Conservation (phyloP, 2,113 vertebrate genomes). For the Gasterosteus nipponicus region DNA sequence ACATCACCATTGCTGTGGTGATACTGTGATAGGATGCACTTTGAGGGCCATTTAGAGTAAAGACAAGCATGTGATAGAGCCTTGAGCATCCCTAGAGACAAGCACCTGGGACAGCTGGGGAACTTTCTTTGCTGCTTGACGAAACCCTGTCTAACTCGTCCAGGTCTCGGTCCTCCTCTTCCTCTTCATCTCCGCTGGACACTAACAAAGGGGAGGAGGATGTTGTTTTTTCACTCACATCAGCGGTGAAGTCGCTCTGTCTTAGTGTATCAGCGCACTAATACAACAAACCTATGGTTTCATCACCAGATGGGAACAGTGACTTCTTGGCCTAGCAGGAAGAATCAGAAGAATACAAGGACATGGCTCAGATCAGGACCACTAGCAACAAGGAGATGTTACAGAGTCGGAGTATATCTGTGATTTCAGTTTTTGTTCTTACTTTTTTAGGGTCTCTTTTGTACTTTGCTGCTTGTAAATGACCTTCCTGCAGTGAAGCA, state of each 20-base stretch:
- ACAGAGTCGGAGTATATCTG: background rate
- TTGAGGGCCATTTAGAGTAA: background rate
- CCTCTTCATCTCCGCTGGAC: slow-evolving; percentile 1
- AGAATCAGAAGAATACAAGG: background rate
- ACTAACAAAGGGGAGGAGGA: background rate
- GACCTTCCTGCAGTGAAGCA: slow-evolving; percentile 40
- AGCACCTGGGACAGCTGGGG: slow-evolving; percentile 4
- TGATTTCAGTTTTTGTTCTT: background rate
- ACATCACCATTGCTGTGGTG: background rate
- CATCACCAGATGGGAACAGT: background rate
- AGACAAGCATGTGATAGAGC: background rate
- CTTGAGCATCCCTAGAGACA: background rate
- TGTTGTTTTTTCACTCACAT: background rate
- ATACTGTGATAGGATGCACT: background rate
- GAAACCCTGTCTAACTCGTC: slow-evolving; percentile 16
- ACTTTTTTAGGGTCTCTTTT: slow-evolving; percentile 22
- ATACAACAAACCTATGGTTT: slow-evolving; percentile 43
- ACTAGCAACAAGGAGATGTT: background rate
- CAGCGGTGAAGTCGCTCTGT: background rate
- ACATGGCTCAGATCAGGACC: background rate
- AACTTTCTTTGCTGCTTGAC: background rate
- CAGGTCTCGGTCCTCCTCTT: slow-evolving; percentile 1
- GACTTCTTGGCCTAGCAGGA: slow-evolving; percentile 40
- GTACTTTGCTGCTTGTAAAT: slow-evolving; percentile 29
- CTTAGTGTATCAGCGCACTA: background rate